phyloP scores from a whole-genome alignment of 1,140 invertebrate genomes.

The Sitobion miscanthi region DNA sequence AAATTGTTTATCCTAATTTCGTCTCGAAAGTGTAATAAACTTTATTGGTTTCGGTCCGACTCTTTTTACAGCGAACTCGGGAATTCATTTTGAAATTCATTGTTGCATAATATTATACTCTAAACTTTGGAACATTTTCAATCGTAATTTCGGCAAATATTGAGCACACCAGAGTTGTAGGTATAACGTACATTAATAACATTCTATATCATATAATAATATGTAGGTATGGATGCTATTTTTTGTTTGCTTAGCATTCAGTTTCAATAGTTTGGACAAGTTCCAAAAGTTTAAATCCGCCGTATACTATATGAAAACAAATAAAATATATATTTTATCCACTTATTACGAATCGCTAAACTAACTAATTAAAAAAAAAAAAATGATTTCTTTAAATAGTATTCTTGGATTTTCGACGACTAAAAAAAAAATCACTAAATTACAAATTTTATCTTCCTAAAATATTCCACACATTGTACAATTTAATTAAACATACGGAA shows the following conservation, averaged over 20 bases:
- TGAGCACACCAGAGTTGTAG: not conserved
- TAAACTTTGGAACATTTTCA: not conserved
- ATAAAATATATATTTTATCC: not conserved
- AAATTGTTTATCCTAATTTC: not conserved
- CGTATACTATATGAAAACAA: not conserved
- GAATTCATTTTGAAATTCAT: constrained; percentile 4
- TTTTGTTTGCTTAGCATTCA: not conserved
- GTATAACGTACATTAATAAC: not conserved
- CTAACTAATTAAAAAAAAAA: not conserved
- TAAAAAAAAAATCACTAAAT: not conserved
- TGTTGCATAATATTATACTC: not conserved
- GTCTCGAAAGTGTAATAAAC: not conserved
- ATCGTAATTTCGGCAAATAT: not conserved
- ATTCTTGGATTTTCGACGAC: not conserved
- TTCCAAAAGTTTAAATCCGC: not conserved
- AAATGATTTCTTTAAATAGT: not conserved
- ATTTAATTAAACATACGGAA: not conserved
- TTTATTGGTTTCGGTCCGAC: not conserved
- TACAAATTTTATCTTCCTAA: not conserved
- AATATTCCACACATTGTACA: not conserved
- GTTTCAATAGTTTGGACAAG: not conserved
- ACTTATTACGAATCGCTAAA: not conserved
- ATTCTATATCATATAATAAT: not conserved
- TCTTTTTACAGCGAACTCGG: not conserved
- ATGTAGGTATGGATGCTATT: not conserved